Evolutionary conservation across 2,888 invertebrate genomes (phyloP).

Genomic region (Andrena camellia): DNA sequence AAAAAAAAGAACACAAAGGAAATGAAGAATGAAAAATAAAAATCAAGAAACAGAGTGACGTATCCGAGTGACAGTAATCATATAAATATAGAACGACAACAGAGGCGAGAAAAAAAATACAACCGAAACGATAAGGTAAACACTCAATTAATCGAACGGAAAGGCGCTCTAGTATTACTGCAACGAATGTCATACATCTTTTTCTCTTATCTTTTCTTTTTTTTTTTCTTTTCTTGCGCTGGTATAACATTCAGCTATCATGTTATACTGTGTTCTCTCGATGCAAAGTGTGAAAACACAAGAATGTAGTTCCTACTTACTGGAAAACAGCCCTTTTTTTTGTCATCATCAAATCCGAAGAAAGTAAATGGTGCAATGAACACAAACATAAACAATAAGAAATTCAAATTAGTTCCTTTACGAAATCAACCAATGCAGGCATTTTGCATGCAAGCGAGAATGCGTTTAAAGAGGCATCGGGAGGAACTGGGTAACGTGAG

Average conservation of each 20-base stretch:
- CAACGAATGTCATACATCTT: conserved; percentile 62
- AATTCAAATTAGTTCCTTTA: conserved; percentile 87
- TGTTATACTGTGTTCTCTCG: conserved; percentile 66
- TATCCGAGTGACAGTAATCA: conserved; percentile 71
- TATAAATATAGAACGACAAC: conserved; percentile 29
- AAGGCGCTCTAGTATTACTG: conserved; percentile 63
- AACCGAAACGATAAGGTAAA: conserved; percentile 57
- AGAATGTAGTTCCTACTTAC: conserved; percentile 88
- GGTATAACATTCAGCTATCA: conserved; percentile 59
- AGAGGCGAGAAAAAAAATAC: conserved; percentile 54
- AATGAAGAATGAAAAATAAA: too few species aligned
- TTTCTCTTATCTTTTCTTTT: conserved; percentile 27
- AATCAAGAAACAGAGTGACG: conserved; percentile 59
- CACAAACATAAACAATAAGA: conserved; percentile 90
- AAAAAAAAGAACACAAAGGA: conserved; percentile 27
- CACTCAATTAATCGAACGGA: conserved; percentile 60
- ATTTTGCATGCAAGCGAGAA: conserved; percentile 84
- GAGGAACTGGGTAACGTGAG: conserved; percentile 59
- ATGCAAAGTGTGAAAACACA: conserved; percentile 76
- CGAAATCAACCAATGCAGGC: conserved; percentile 85
- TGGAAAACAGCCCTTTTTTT: conserved; percentile 90
- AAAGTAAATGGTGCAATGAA: conserved; percentile 87
- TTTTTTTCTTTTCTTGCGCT: conserved; percentile 57
- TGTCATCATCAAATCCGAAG: conserved; percentile 87
- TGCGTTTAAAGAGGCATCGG: conserved; percentile 83